Base-by-base conservation (phyloP, 2,888 invertebrate genomes). In the Pollenia angustigena region DNA sequence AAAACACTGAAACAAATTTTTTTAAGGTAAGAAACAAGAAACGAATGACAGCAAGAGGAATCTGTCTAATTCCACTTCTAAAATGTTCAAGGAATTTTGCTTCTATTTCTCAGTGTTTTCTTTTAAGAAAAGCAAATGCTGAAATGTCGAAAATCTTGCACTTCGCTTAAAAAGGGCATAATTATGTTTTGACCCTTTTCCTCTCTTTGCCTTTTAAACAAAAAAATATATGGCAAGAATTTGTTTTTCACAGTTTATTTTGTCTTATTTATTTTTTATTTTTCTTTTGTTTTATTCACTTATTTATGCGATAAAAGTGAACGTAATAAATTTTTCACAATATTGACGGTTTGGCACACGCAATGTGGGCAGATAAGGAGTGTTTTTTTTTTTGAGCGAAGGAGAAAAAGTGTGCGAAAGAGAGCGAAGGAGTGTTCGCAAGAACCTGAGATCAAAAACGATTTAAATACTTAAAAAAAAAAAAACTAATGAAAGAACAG, bases 261-360 rank as follows among this genome's bases (percentile, higher is more conserved):
- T n/a, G 11, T 50, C n/a, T n/a, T 44, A 16, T 44, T 46, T 44
- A 12, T 48, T 52, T 60, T 44, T 56, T 75, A 40, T 66, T 78
- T 10, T 71, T 18, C 10, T 16, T 72, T 58, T 75, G 44, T 58
- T 66, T 66, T 71, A 52, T 56, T 81, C 68, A 68, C 48, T 81
- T 75, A 50, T 74, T 82, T 74, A 62, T 75, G 74, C 66, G 84
- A 74, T 76, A 80, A 83, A 87, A 84, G 87, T 84, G 84, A 84
- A 81, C 69, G 76, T 81, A 80, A 84, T 81, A 83, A 86, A 74
- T 81, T 84, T 76, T 84, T 78, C 81, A 78, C 74, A 81, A 87
- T 84, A 84, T 84, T 87, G 87, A 81, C 76, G 72, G 66, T 75
- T 87, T 80, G 66, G 76, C 84, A 68, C 76, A 76, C 76, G 80